Evolutionary conservation across 2,797 vertebrate species (phyloP).

Genomic region (Syngnathus rostellatus): DNA sequence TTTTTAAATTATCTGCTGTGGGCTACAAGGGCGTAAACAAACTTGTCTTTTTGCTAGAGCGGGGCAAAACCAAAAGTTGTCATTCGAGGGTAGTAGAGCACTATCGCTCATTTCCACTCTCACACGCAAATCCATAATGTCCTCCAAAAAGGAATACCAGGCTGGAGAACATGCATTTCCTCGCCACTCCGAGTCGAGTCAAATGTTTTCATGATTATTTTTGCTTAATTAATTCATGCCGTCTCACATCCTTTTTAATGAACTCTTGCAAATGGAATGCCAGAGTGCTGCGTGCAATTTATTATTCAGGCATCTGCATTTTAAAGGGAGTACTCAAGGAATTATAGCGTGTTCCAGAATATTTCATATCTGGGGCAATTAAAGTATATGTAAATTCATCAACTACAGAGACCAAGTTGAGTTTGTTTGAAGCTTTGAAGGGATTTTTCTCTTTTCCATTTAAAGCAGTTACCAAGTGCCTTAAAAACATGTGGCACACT

Average conservation of each 20-base stretch:
- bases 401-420: background rate
- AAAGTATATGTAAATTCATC: background rate
- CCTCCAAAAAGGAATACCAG: background rate
- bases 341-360: background rate
- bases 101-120: background rate
- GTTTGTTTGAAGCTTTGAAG: background rate
- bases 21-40: background rate
- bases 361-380: background rate
- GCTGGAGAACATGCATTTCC: background rate
- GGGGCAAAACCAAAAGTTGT: background rate
- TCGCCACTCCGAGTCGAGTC: background rate
- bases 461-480: background rate
- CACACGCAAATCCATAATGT: background rate
- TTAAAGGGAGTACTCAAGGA: background rate
- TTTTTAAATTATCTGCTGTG: background rate
- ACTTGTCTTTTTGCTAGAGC: background rate
- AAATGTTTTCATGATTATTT: background rate
- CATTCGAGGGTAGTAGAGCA: background rate
- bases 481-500: too few relatives aligned
- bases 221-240: background rate
- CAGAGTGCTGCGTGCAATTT: background rate
- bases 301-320: background rate
- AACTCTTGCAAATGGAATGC: background rate
- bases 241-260: background rate
- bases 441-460: background rate